Percentiles rank a stretch among this genome's conserved stretches.
These are phyloP conservation scores for Pseudochirops cupreus DNA, from an alignment of 2,797 vertebrate species.

Conservation along the genomic window DNA sequence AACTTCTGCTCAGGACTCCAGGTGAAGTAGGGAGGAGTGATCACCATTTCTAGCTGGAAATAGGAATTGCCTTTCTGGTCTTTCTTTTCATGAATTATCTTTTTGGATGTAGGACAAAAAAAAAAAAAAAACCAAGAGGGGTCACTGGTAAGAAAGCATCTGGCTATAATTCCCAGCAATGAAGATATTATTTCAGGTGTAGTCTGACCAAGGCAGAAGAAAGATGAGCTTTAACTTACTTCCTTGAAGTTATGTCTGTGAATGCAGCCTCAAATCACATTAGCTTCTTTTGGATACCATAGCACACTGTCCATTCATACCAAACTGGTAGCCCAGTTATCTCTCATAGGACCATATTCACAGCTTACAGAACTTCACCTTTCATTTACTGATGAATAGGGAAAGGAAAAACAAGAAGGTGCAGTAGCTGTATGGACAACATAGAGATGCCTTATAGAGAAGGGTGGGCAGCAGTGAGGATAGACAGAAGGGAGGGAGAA, in stretches of 20 bases:
- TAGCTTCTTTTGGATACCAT: not conserved
- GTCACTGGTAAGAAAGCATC: not conserved
- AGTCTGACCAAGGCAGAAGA: not conserved
- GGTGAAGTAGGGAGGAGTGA: not conserved
- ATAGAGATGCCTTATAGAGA: not conserved
- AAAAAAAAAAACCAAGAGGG: not conserved
- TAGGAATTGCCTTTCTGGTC: not conserved
- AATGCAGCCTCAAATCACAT: not conserved
- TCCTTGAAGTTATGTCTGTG: not conserved
- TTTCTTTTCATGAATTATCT: not conserved
- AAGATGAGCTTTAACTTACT: not conserved
- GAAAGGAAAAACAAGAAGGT: not conserved
- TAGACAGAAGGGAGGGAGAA: not conserved
- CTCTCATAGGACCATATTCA: not conserved
- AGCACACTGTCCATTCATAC: not conserved
- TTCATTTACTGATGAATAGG: not conserved
- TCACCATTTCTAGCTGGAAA: not conserved
- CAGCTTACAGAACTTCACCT: not conserved
- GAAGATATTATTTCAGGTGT: not conserved
- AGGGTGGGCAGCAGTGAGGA: not conserved
- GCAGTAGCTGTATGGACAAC: not conserved
- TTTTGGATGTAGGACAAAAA: not conserved
- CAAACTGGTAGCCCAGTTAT: not conserved
- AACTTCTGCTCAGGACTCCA: not conserved
- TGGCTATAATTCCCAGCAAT: not conserved